phyloP scores from a whole-genome alignment of 2,113 vertebrate genomes.

The Asarcornis scutulata region DNA sequence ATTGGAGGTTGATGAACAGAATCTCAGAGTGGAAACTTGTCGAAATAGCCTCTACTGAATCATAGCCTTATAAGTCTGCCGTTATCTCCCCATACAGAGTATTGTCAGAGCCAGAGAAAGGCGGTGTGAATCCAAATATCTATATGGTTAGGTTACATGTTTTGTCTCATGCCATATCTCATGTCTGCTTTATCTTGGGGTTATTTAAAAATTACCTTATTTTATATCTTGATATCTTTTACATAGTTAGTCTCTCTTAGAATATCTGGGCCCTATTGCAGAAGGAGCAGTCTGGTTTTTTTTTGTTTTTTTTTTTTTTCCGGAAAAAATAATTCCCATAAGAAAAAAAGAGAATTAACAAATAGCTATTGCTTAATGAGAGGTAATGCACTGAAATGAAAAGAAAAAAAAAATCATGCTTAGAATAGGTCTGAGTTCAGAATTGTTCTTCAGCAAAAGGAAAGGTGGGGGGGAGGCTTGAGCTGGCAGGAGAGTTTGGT shows the following conservation, averaged over 20 bases:
- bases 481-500: background rate
- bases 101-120: conserved; percentile 1
- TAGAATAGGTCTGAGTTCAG: background rate
- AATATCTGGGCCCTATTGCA: background rate
- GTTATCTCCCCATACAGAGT: conserved; percentile 49
- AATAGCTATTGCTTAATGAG: conserved; percentile 15
- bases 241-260: background rate
- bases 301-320: background rate
- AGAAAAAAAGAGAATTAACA: background rate
- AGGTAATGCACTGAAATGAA: background rate
- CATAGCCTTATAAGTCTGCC: conserved; percentile 54
- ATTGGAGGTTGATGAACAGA: conserved; percentile 82
- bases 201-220: conserved; percentile 31
- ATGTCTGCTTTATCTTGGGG: conserved; percentile 8
- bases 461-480: background rate
- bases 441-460: background rate
- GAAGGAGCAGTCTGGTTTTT: background rate
- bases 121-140: conserved; percentile 45
- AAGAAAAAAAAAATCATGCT: background rate
- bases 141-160: conserved; percentile 16
- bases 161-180: conserved; percentile 32
- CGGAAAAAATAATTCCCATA: background rate
- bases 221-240: background rate
- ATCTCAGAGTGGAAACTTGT: conserved; percentile 71
- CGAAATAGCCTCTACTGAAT: conserved; percentile 70